Base-by-base conservation (phyloP, 2,113 vertebrate species). In the Zeus faber region DNA sequence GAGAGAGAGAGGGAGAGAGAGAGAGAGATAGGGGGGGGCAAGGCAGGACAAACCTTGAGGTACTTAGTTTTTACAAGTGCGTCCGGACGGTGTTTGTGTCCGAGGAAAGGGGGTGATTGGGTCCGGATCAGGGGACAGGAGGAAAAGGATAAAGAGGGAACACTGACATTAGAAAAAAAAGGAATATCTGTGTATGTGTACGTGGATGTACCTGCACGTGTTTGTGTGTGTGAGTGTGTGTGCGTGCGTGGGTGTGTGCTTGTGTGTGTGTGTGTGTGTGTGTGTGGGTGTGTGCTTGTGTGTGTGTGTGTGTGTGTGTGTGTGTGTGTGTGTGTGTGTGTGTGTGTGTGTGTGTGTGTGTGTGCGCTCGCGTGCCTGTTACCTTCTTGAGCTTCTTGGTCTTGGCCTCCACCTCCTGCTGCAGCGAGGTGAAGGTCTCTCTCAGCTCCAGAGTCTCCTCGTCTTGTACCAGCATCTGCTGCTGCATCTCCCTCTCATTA, bases 331-430 rank as follows among this genome's bases (percentile, higher is more conserved):
- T 14, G 21, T 18, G 22, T 13, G 39, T 24, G 20, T n/a, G 21
- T 33, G 17, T 53, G 20, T 40, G 25, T 26, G 10, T 45, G 31
- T 26, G 7, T 9, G 8, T 13, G 6, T 22, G 2, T 54, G 7
- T 20, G 26, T 23, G 31, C 21, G 49, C 55, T 7, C 25, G 6
- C 13, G 2, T 56, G 43, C 20, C 16, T 16, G 17, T 72, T 73
- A 98, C 96, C 94, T 99, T 99, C 78, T 98, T 98, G 63, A 99
- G 94, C 68, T 98, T 98, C 88, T 98, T 98, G 81, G 96, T 98
- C 72, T 99, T 99, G 71, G 95, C 91, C 77, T 98, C 96, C 58
- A 97, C 96, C 70, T 99, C 96, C 81, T 99, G 96, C 62, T 97
- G 96, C 77, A 99, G 91, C 24, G 95, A 95, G 0, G 91, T 94